These are phyloP conservation scores for Jaculus jaculus DNA, from an alignment of 2,113 vertebrate genomes.

Conservation along the genomic window DNA sequence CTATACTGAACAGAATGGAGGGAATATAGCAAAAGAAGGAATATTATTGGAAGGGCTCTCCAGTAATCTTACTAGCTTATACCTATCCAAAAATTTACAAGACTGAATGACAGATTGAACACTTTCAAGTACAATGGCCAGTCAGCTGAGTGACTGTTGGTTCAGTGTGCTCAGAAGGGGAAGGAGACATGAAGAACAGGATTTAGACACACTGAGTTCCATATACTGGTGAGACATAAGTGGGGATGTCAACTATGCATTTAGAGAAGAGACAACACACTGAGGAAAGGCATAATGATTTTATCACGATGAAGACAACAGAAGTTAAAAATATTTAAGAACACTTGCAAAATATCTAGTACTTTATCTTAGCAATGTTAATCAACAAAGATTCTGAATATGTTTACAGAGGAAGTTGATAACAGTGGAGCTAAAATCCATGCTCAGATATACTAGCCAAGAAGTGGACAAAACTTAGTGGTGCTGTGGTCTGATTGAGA, in stretches of 20 bases:
- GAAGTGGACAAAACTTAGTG: not conserved
- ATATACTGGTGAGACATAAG: not conserved
- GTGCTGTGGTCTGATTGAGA: not conserved
- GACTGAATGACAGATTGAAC: not conserved
- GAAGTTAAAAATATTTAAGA: constrained; percentile 27
- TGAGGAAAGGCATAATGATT: not conserved
- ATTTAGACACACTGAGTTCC: not conserved
- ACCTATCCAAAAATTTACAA: not conserved
- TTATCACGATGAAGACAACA: not conserved
- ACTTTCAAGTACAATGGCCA: not conserved
- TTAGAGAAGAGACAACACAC: not conserved
- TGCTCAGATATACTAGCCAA: not conserved
- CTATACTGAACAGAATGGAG: not conserved
- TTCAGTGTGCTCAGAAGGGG: not conserved
- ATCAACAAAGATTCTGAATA: constrained; percentile 1
- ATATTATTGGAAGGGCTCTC: not conserved
- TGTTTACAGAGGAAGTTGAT: not conserved
- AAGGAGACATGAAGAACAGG: not conserved
- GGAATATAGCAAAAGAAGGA: not conserved
- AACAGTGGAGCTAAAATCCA: not conserved
- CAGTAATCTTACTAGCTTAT: not conserved
- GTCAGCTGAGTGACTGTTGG: not conserved
- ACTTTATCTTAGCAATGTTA: constrained; percentile 22
- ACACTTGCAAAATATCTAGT: not conserved
- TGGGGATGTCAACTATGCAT: not conserved